These are phyloP conservation scores for Premnoplex brunnescens DNA, from an alignment of 2,797 vertebrate genomes.

Conservation along the genomic window DNA sequence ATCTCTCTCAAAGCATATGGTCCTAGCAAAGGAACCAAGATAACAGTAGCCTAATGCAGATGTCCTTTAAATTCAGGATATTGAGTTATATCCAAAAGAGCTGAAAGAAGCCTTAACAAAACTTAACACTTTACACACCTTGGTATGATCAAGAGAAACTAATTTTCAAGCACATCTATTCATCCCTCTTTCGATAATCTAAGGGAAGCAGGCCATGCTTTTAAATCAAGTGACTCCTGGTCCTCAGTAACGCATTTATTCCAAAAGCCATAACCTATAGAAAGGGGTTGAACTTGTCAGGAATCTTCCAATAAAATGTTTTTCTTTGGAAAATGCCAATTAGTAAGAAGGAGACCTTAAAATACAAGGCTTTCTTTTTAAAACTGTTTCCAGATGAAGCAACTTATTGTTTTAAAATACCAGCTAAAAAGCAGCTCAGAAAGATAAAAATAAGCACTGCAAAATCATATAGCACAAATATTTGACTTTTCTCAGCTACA, in stretches of 20 bases:
- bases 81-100: background rate
- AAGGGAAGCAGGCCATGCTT: background rate
- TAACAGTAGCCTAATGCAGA: slow-evolving; percentile 3
- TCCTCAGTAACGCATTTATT: background rate
- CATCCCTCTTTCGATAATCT: background rate
- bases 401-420: background rate
- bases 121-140: background rate
- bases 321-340: background rate
- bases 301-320: background rate
- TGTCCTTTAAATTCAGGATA: background rate
- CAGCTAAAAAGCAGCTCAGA: background rate
- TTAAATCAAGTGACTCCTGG: background rate
- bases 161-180: background rate
- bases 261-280: background rate
- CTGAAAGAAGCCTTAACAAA: background rate
- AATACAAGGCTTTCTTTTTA: background rate
- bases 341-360: background rate
- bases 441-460: background rate
- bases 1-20: slow-evolving; percentile 46
- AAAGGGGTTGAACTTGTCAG: background rate
- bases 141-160: background rate
- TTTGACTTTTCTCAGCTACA: background rate
- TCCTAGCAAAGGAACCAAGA: background rate
- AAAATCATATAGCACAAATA: background rate
- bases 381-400: background rate